Conservation (phyloP, 2,888 invertebrate genomes). For the Drosophila paramelanica region DNA sequence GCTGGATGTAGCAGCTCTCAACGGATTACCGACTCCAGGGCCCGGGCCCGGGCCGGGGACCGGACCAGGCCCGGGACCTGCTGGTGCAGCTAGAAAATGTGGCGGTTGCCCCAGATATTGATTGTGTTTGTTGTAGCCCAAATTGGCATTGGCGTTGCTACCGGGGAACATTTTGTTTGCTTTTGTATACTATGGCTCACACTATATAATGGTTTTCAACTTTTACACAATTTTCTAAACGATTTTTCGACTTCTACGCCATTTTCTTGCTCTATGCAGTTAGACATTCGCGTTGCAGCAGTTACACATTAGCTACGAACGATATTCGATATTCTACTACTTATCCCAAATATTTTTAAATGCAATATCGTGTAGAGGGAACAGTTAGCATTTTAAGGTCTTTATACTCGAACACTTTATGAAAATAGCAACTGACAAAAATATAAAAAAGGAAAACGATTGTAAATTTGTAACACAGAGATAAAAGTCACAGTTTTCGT, state of each 20-base stretch:
- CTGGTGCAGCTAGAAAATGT: conserved; percentile 89
- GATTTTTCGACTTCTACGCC: conserved; percentile 55
- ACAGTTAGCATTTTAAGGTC: background rate
- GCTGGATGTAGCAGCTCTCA: conserved; percentile 24
- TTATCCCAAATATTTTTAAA: conserved; percentile 2
- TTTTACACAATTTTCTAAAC: conserved; percentile 31
- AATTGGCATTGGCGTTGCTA: conserved; percentile 80
- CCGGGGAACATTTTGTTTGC: conserved; percentile 79
- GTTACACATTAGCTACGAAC: conserved; percentile 13
- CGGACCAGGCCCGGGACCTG: conserved; percentile 26
- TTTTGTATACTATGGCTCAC: background rate
- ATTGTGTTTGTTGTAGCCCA: conserved; percentile 82
- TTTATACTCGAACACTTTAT: background rate
- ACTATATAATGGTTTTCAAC: conserved; percentile 9
- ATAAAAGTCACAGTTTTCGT: background rate
- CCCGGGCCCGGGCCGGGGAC: conserved; percentile 19
- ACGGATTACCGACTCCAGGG: conserved; percentile 15
- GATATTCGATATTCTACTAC: conserved; percentile 7
- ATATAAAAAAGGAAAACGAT: background rate
- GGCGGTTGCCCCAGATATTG: conserved; percentile 83
- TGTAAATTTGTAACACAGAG: background rate
- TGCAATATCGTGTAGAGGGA: background rate
- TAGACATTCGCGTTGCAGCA: conserved; percentile 38
- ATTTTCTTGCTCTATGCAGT: conserved; percentile 54
- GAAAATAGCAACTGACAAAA: background rate